phyloP scores from a whole-genome alignment of 2,888 invertebrate species.

The Perdita meconis region DNA sequence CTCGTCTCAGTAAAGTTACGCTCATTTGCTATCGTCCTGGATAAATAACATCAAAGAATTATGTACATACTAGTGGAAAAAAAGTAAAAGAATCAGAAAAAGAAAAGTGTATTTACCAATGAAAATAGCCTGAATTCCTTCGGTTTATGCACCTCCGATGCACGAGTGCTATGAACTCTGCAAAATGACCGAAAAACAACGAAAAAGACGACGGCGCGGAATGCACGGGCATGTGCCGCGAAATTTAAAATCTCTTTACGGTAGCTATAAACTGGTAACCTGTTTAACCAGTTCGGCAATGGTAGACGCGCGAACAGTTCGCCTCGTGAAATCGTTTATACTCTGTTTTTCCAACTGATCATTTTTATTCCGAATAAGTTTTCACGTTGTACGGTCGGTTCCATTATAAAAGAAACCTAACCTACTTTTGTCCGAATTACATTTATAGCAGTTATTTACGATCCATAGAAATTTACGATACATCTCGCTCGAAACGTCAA shows the following conservation, averaged over 20 bases:
- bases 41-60: slow-evolving; percentile 28
- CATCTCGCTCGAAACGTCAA: too few species aligned
- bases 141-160: slow-evolving; percentile 30
- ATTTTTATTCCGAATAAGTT: slow-evolving; percentile 7
- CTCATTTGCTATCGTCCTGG: background rate
- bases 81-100: background rate
- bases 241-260: slow-evolving; percentile 83
- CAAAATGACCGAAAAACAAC: slow-evolving; percentile 55
- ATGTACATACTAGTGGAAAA: background rate
- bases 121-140: slow-evolving; percentile 24
- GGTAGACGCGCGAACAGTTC: slow-evolving; percentile 61
- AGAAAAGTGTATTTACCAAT: background rate
- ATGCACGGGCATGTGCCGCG: slow-evolving; percentile 79
- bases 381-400: background rate
- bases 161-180: slow-evolving; percentile 49
- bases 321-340: slow-evolving; percentile 60
- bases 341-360: slow-evolving; percentile 46
- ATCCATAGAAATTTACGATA: background rate
- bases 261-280: slow-evolving; percentile 82
- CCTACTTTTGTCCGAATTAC: background rate
- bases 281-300: slow-evolving; percentile 80
- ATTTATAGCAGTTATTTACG: background rate
- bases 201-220: slow-evolving; percentile 65
- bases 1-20: background rate
- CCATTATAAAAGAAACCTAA: background rate